phyloP scores from a whole-genome alignment of 2,888 invertebrate species.

The Ypsolopha scabrella region DNA sequence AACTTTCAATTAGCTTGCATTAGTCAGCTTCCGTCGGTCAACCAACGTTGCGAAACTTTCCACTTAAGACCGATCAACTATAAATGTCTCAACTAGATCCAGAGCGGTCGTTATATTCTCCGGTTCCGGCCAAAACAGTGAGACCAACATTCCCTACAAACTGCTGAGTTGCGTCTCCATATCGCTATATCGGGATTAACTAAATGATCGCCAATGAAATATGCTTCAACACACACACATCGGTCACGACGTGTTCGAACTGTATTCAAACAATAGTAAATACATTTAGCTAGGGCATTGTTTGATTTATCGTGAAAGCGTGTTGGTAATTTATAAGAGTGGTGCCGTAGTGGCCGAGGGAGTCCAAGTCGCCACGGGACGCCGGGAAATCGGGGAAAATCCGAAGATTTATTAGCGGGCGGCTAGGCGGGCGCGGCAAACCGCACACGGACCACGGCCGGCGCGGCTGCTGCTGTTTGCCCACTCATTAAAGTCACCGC shows the following conservation, averaged over 20 bases:
- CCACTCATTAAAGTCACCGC: constrained; percentile 65
- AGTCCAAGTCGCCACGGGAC: constrained; percentile 38
- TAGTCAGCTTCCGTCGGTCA: constrained; percentile 45
- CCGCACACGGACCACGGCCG: constrained; percentile 31
- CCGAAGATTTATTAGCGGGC: constrained; percentile 62
- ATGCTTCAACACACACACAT: constrained; percentile 29
- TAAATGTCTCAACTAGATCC: constrained; percentile 24
- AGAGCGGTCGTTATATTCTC: constrained; percentile 47
- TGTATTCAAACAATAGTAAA: constrained; percentile 66
- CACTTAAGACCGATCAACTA: constrained; percentile 36
- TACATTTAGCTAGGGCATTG: constrained; percentile 61
- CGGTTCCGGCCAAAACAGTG: constrained; percentile 46
- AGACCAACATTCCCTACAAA: constrained; percentile 34
- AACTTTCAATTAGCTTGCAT: constrained; percentile 46
- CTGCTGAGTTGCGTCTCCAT: constrained; percentile 41
- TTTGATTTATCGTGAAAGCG: constrained; percentile 66
- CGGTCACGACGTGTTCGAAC: constrained; percentile 39
- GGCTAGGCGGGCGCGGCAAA: constrained; percentile 42
- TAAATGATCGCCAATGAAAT: constrained; percentile 33
- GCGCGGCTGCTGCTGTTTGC: constrained; percentile 43
- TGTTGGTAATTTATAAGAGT: constrained; percentile 69
- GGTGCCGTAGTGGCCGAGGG: constrained; percentile 35
- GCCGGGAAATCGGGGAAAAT: constrained; percentile 64
- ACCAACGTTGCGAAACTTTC: constrained; percentile 29
- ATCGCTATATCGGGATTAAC: constrained; percentile 13